Evolutionary conservation across 1,140 invertebrate species (phyloP).

Genomic region (Gyrodactylus bullatarudis): DNA sequence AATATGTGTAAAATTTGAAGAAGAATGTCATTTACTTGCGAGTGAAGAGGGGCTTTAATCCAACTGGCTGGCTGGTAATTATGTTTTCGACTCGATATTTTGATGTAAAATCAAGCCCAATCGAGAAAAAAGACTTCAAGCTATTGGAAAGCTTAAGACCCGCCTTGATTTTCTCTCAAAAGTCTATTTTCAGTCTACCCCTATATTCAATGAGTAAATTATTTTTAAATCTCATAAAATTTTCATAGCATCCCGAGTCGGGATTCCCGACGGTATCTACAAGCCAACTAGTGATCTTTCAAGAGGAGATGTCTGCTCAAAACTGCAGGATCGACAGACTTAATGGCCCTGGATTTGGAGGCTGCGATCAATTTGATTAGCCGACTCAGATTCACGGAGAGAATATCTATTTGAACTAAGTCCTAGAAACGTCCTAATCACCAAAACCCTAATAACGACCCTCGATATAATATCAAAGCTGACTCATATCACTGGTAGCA

Average conservation of each 20-base stretch:
- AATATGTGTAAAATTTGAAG: constrained; percentile 9
- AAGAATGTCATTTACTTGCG: constrained; percentile 7
- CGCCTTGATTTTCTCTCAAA: too few species aligned
- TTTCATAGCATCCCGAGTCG: too few species aligned
- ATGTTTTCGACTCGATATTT: constrained; percentile 6
- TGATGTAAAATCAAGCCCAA: constrained; percentile 9
- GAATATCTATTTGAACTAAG: not conserved
- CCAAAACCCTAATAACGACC: too few species aligned
- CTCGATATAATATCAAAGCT: not conserved
- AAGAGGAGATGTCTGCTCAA: too few species aligned
- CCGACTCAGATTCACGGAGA: not conserved
- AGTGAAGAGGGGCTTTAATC: constrained; percentile 8
- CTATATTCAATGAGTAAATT: too few species aligned
- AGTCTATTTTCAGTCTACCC: too few species aligned
- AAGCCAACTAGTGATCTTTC: too few species aligned
- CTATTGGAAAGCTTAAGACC: too few species aligned
- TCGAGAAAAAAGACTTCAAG: constrained; percentile 13
- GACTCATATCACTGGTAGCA: not conserved
- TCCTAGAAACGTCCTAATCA: not conserved
- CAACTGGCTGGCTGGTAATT: constrained; percentile 9
- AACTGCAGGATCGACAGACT: too few species aligned
- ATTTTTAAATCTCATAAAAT: too few species aligned
- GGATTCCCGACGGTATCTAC: too few species aligned
- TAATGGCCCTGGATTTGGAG: too few species aligned
- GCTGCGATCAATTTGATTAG: not conserved